Percentiles rank a stretch among this genome's conserved stretches.
These are phyloP conservation scores for Pyrgilauda ruficollis DNA, from an alignment of 2,113 vertebrate species.

Conservation along the genomic window DNA sequence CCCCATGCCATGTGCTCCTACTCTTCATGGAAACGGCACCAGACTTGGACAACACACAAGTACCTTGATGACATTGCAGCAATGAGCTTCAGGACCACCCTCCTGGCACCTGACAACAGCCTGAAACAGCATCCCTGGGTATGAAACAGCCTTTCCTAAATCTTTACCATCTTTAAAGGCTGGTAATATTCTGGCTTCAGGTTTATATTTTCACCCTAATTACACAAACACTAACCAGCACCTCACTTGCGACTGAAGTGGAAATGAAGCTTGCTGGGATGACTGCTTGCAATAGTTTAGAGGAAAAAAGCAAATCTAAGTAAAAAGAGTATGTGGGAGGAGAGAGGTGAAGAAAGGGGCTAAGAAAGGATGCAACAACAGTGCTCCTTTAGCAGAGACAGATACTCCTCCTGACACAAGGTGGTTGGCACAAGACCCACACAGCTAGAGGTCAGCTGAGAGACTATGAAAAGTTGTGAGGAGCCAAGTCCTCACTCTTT, in stretches of 20 bases:
- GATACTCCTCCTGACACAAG: fast-evolving
- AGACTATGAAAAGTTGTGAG: neutral
- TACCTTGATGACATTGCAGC: neutral
- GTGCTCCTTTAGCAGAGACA: neutral
- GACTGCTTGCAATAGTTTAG: neutral
- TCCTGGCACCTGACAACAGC: neutral
- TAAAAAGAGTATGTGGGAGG: neutral
- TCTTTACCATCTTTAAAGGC: neutral
- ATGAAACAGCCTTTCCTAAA: neutral
- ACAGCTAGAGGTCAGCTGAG: neutral
- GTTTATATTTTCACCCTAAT: neutral
- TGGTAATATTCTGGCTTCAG: neutral
- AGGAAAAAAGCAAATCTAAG: neutral
- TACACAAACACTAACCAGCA: neutral
- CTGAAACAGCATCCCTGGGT: neutral
- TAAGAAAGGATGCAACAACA: neutral
- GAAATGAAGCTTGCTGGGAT: neutral
- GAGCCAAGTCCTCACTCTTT: neutral
- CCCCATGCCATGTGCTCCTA: fast-evolving
- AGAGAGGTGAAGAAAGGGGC: neutral
- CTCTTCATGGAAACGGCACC: neutral
- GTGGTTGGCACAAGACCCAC: fast-evolving
- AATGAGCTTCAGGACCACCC: neutral
- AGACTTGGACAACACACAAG: neutral
- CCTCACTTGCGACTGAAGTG: neutral